Base-by-base conservation (phyloP, 1,140 invertebrate species). In the Asobara japonica region DNA sequence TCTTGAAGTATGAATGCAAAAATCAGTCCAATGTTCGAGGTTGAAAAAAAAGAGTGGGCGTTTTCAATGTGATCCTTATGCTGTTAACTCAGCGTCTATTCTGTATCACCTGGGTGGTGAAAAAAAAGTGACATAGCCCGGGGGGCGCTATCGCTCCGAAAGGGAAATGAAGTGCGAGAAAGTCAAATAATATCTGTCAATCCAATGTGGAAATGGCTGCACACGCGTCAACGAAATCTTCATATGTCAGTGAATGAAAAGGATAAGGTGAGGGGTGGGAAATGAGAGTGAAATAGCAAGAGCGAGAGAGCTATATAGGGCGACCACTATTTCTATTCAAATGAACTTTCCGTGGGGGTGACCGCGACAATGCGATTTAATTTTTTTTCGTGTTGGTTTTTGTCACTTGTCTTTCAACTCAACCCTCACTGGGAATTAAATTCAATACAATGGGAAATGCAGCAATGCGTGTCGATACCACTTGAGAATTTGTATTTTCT, bases 81-180 rank as follows among this genome's bases (percentile, higher is more conserved):
- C 97, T 3, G 97, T 99, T 71, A 99, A 99, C 84, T 97, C 95
- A 83, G 98, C 98, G n/a, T 95, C 94, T 48, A 95, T 98, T 72
- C 93, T 95, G 6, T 94, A 94, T 81, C 94, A 95, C 82, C 85
- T 95, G 73, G 93, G 93, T 1, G 94, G 94, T 27, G 93, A 93
- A 0, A 95, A 95, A 84, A 95, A 95, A 84, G 91, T 96, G 10
- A 96, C 97, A 81, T 95, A 97, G 84, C 92, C 93, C 41, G 83
- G 98, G 33, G 92, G 94, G n/a, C n/a, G 41, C 41, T 45, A 13
- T 8, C 10, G 36, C 1, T 38, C 36, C 36, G 36, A 16, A 51
- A 22, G 25, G 51, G 13, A 27, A 56, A 25, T 51, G 8, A 13
- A 51, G 45, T 25, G 51, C 11, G 51, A 56, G 22, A 25, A 8